Evolutionary conservation across 1,140 invertebrate genomes (phyloP).

Genomic region (Philopotamus ludificatus): DNA sequence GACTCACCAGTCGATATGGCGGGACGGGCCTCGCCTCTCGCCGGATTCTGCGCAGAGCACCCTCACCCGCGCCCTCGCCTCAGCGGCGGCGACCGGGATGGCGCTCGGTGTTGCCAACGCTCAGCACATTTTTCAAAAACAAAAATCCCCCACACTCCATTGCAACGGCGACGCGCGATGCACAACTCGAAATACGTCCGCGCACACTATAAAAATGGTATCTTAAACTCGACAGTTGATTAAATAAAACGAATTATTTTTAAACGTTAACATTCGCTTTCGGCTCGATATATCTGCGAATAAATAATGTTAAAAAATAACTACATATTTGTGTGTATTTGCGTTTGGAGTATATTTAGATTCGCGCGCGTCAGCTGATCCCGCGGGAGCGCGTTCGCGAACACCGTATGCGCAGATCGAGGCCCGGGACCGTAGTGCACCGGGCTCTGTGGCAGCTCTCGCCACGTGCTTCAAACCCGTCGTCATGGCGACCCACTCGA

Average conservation of each 20-base stretch:
- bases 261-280: too few species aligned
- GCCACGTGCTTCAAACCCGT: background rate
- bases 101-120: background rate
- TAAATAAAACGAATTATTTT: too few species aligned
- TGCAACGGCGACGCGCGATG: background rate
- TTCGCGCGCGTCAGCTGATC: constrained; percentile 21
- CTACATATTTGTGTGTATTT: too few species aligned
- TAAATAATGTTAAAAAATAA: too few species aligned
- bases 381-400: constrained; percentile 25
- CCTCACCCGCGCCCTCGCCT: background rate
- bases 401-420: background rate
- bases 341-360: constrained; percentile 2
- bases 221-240: too few species aligned
- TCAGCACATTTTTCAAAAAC: constrained; percentile 8
- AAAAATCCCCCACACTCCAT: constrained; percentile 13
- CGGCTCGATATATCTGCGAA: too few species aligned
- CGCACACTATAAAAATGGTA: constrained; percentile 9
- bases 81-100: background rate
- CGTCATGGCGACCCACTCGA: background rate
- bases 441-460: too few species aligned
- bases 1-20: constrained; percentile 38
- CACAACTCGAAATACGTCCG: background rate
- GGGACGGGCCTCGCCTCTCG: constrained; percentile 28
- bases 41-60: constrained; percentile 36
- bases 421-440: background rate